phyloP scores from a whole-genome alignment of 2,888 invertebrate species.

The Cephus pulcher region DNA sequence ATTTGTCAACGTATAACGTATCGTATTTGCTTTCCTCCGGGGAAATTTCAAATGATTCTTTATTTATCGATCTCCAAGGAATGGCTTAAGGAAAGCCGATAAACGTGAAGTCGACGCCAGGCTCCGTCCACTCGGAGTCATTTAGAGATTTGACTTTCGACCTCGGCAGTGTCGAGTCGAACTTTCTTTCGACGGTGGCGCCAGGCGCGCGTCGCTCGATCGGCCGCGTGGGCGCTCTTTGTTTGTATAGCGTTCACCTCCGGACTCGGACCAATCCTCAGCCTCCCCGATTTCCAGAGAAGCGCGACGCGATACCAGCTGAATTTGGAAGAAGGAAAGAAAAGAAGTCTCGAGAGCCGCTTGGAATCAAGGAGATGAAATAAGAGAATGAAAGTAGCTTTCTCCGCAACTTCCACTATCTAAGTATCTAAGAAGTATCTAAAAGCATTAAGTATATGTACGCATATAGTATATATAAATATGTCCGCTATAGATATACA shows the following conservation, averaged over 20 bases:
- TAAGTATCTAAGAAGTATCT: no score
- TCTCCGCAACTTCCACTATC: no score
- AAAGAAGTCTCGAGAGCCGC: not conserved
- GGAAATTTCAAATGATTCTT: no score
- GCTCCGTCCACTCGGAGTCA: not conserved
- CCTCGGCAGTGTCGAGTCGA: slow-evolving; percentile 35
- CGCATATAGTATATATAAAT: no score
- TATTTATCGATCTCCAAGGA: no score
- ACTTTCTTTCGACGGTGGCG: slow-evolving; percentile 45
- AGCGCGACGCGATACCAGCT: not conserved
- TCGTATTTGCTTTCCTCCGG: no score
- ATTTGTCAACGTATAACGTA: no score
- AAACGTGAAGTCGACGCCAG: no score
- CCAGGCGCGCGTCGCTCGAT: slow-evolving; percentile 52
- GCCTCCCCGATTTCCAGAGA: no score
- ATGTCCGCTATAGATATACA: not conserved
- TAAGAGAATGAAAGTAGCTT: slow-evolving; percentile 1
- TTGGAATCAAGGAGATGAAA: not conserved
- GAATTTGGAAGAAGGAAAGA: not conserved
- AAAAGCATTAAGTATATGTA: no score
- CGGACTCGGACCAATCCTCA: no score
- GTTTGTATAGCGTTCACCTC: not conserved
- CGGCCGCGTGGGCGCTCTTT: slow-evolving; percentile 25
- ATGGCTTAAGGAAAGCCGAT: no score
- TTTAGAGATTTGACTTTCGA: slow-evolving; percentile 33